Evolutionary conservation across 2,113 vertebrate species (phyloP), one percentile per base, ranked within the genome.

Genomic region (Lepisosteus osseus): DNA sequence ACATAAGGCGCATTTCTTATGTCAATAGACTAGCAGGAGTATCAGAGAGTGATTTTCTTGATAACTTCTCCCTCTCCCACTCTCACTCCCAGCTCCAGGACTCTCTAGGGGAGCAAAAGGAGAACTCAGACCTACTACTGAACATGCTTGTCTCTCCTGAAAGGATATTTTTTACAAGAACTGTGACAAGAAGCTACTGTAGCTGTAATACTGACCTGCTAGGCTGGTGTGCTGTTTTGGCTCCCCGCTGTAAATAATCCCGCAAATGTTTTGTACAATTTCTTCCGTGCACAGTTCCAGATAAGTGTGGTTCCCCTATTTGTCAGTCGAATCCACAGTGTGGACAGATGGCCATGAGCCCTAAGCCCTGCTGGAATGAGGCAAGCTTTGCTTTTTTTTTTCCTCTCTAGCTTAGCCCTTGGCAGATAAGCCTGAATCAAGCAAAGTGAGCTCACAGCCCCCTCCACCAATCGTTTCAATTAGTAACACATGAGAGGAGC

Each of bases 131-230:
- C 47, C 47, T 9, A 6, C 5, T 51, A 2, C 47, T 51, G 47
- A 51, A 9, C 29, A 29, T 29, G 47, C 9, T 51, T 51, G 47
- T 3, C 2, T 51, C 47, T 9, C 47, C 9, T 51, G 47, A 51
- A 51, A 51, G 29, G 5, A 51, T 51, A 51, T 51, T 57, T 56
- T 72, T 47, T 71, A 71, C 65, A 59, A 59, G 76, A 57, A n/a
- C 41, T 57, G 17, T 69, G 45, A 73, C 61, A 63, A 73, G 61
- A 56, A 65, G 73, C 57, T 72, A 74, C 61, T 71, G 11, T 69
- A 76, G 69, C 72, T 67, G 72, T 65, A 61, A 74, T 77, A 94
- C 92, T 90, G 82, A 95, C 92, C 93, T 94, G 87, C 80, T 69
- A 76, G 74, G 68, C 62, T 71, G 73, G 62, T 83, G 67, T 54